Evolutionary conservation across 2,113 vertebrate species (phyloP).

Genomic region (Halichoerus grypus): DNA sequence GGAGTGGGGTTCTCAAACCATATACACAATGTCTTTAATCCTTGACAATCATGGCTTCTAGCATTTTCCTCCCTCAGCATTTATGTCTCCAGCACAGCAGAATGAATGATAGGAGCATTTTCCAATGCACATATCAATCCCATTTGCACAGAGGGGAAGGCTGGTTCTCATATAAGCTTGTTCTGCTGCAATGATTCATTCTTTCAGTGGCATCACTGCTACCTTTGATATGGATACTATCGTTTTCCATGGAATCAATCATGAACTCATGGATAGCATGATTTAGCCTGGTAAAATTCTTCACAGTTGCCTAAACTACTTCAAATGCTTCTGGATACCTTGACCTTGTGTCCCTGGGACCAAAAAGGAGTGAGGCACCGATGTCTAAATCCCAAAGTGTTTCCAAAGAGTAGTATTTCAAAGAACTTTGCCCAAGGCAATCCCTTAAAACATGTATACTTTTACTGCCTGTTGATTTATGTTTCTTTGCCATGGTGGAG

Average conservation of each 20-base stretch:
- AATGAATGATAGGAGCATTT: not conserved
- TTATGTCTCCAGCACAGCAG: not conserved
- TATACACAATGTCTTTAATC: not conserved
- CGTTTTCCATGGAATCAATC: constrained; percentile 62
- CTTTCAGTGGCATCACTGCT: not conserved
- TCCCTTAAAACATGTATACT: constrained; percentile 68
- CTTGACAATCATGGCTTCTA: not conserved
- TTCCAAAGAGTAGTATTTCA: constrained; percentile 62
- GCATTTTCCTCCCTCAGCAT: not conserved
- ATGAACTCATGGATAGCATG: constrained; percentile 24
- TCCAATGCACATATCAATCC: not conserved
- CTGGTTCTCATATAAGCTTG: not conserved
- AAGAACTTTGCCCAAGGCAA: constrained; percentile 55
- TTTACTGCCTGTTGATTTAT: constrained; percentile 50
- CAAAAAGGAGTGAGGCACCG: constrained; percentile 47
- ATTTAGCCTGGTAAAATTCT: constrained; percentile 62
- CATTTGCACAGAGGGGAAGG: not conserved
- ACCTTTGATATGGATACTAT: constrained; percentile 1
- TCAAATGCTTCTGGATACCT: constrained; percentile 59
- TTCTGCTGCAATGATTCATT: constrained; percentile 4
- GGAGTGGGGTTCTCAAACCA: not conserved
- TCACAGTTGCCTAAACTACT: constrained; percentile 64
- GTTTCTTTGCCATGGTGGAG: constrained; percentile 64
- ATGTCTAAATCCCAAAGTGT: constrained; percentile 30
- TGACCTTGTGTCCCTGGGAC: constrained; percentile 22